Evolutionary conservation across 2,888 invertebrate genomes (phyloP), one percentile per base, ranked within the genome.

Genomic region (Hymenopus coronatus): DNA sequence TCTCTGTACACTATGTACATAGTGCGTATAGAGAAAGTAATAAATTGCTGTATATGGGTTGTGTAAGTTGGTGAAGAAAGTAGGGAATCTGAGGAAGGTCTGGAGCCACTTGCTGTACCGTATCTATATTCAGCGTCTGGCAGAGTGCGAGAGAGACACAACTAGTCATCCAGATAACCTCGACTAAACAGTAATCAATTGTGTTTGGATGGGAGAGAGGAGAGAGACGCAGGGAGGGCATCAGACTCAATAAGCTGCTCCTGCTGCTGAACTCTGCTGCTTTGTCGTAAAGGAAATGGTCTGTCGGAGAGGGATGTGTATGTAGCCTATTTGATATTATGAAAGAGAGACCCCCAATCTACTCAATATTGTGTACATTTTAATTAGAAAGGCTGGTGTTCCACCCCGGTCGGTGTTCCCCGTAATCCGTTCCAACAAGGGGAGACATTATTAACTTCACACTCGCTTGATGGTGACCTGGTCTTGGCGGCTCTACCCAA

Each of bases 321-420:
- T 81, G 83, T 87, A 87, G 87, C 89, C 89, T 89, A 87, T 89
- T 89, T 86, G 89, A 82, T 86, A 86, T 85, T 85, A 54, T 85
- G 85, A 85, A 85, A 85, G 85, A 54, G 85, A 85, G n/a, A 46
- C 1, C 88, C 86, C 83, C 82, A 84, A 70, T 85, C 88, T 86
- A 86, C 88, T 89, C 89, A 89, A 89, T 88, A 89, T 89, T 89
- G 89, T 89, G 89, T 89, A 89, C 89, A 89, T 89, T 89, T 89
- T 89, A 89, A 89, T 89, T 89, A 89, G 89, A 89, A 89, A 87
- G 46, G 20, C 89, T 83, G 40, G 6, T 27, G 1, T 12, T 12
- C 40, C 40, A 33, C 20, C 54, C 54, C 14, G 15, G 7, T 9
- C 40, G 40, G 54, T 54, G 54, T 54, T 54, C 54, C 54, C 20